Percentiles rank a stretch among this genome's conserved stretches.
phyloP scores from a whole-genome alignment of 2,797 vertebrate species.

The Acipenser ruthenus region DNA sequence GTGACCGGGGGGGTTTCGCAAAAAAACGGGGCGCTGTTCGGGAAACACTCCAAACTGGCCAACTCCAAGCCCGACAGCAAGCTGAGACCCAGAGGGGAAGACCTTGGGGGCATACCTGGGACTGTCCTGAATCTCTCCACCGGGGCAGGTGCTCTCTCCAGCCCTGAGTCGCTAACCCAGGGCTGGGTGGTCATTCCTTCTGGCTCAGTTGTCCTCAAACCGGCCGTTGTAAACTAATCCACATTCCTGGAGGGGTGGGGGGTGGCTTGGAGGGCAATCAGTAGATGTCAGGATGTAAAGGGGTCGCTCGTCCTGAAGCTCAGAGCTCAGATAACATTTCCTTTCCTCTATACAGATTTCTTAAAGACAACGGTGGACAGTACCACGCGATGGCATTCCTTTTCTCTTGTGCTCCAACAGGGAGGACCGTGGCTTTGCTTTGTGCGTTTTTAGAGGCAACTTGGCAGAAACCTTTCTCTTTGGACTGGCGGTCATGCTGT shows the following conservation, averaged over 20 bases:
- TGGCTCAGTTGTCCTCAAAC: constrained; percentile 76
- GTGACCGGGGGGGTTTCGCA: constrained; percentile 15
- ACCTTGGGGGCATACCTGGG: constrained; percentile 53
- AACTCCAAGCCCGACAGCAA: constrained; percentile 43
- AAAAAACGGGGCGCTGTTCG: constrained; percentile 35
- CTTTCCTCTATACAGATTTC: no score
- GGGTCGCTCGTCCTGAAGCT: not conserved
- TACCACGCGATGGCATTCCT: not conserved
- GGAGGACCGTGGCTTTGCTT: not conserved
- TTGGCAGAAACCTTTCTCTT: not conserved
- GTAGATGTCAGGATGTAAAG: no score
- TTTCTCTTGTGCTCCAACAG: not conserved
- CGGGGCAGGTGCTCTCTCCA: constrained; percentile 42
- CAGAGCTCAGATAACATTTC: not conserved
- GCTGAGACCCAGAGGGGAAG: constrained; percentile 45
- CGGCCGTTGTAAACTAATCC: constrained; percentile 72
- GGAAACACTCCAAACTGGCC: no score
- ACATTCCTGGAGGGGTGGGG: not conserved
- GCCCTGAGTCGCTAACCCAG: constrained; percentile 59
- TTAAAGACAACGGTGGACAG: not conserved
- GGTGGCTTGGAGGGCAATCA: no score
- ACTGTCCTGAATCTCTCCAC: constrained; percentile 76
- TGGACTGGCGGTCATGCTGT: not conserved
- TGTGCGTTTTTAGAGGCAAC: not conserved
- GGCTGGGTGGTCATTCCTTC: constrained; percentile 83